A percentile compares a stretch with the other conserved stretches of the same genome.
These are phyloP conservation scores for Diadema setosum DNA, from an alignment of 35 echinoderm and acorn worm species.

Conservation along the genomic window DNA sequence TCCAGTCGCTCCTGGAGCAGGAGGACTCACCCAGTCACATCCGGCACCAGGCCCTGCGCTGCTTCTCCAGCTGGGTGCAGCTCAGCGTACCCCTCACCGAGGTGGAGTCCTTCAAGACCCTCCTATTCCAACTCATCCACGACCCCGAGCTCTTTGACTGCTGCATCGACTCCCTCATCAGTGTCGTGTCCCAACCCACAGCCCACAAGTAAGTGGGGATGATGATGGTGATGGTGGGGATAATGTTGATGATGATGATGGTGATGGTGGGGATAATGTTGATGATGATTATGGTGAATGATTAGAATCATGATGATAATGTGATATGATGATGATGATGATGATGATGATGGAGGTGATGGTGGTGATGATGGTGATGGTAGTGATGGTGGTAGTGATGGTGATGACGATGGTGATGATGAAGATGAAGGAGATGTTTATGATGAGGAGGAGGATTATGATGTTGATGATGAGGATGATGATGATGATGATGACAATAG, in stretches of 20 bases:
- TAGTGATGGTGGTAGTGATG: neutral
- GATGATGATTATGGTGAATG: neutral
- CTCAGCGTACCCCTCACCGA: slow-evolving; percentile 81
- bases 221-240: neutral
- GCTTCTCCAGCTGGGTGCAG: slow-evolving; percentile 95
- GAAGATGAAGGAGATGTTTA: neutral
- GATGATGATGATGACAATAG: neutral
- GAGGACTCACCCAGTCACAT: slow-evolving; percentile 69
- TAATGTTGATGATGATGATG: neutral
- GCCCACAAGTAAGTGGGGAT: slow-evolving; percentile 79
- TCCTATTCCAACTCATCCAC: slow-evolving; percentile 76
- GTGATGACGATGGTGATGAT: neutral
- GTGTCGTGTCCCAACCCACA: slow-evolving; percentile 73
- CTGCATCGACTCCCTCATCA: slow-evolving; percentile 84
- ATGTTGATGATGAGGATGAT: neutral
- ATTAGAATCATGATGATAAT: neutral
- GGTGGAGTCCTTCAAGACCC: slow-evolving; percentile 69
- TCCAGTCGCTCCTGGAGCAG: slow-evolving; percentile 67
- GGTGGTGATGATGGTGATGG: neutral
- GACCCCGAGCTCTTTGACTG: slow-evolving; percentile 83
- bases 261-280: neutral
- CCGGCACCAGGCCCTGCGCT: slow-evolving; percentile 78
- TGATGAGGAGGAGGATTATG: neutral
- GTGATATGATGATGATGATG: neutral
- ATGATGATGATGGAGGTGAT: neutral